A percentile compares a stretch with the other conserved stretches of the same genome.
Evolutionary conservation across 2,888 invertebrate genomes (phyloP).

Genomic region (Ramazzottius varieornatus): DNA sequence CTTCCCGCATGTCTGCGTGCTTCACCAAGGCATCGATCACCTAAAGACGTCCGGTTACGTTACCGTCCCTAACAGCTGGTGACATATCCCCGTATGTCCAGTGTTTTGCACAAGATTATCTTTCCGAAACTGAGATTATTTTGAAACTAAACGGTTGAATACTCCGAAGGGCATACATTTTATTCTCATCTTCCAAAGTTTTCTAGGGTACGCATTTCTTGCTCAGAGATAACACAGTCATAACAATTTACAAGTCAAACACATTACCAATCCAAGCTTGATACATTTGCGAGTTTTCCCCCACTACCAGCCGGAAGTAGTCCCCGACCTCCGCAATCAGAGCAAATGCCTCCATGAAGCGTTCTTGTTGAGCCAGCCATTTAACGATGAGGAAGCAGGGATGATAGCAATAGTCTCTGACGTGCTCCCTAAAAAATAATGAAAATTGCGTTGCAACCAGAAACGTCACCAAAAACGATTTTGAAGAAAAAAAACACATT

Average conservation of each 20-base stretch:
- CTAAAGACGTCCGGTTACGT: neutral
- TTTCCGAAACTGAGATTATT: too few species aligned
- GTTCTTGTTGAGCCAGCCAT: neutral
- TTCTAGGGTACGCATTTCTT: too few species aligned
- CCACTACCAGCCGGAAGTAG: neutral
- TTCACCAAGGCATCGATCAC: conserved; percentile 19
- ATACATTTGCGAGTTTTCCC: neutral
- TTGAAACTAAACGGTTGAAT: too few species aligned
- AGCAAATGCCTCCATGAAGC: neutral
- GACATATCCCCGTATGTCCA: too few species aligned
- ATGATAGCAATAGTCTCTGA: neutral
- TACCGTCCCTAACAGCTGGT: neutral
- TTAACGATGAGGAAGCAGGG: neutral
- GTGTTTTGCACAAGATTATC: too few species aligned
- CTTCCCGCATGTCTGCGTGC: conserved; percentile 48
- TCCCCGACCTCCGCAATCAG: neutral
- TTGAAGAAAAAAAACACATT: too few species aligned
- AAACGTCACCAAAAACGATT: too few species aligned
- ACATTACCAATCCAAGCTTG: neutral
- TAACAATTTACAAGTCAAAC: neutral
- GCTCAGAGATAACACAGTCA: too few species aligned
- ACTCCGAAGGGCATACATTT: too few species aligned
- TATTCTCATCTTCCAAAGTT: too few species aligned
- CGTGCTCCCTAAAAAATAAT: neutral
- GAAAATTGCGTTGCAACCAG: too few species aligned